Base-by-base conservation (phyloP, 2,113 vertebrate species). In the Dipodomys stephensi region DNA sequence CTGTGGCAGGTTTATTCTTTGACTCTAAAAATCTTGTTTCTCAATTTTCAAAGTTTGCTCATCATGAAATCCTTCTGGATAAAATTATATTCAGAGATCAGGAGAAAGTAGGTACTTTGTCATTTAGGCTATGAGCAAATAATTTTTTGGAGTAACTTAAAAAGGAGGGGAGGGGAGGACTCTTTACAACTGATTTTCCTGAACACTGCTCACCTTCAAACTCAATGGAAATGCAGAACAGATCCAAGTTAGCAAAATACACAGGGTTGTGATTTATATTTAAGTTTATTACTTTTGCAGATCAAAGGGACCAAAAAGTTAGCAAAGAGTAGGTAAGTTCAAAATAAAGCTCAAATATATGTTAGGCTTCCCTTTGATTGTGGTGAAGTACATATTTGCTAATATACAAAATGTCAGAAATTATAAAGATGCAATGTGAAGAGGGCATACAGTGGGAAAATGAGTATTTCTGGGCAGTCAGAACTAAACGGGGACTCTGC, bases 1-100 rank as follows among this genome's bases (percentile, higher is more conserved):
- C 46, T 93, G 57, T 35, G n/a, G 2, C 12, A 62, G 71, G 35
- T 74, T 73, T 82, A 60, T 27, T 67, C 57, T 67, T 65, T 84
- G 23, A 84, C 28, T 88, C 94, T 74, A 57, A 79, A 90, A 92
- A 86, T 49, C 27, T 89, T 76, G 46, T 92, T 93, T 95, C 71
- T 90, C 39, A 79, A 72, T 93, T 96, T 94, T 32, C 64, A n/a
- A 79, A 85, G 28, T 83, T 82, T 79, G 35, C 69, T 87, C 49
- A 39, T 88, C 30, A 23, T 73, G 39, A 44, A 72, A 83, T 83
- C 81, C 53, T 82, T 89, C 23, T 28, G 27, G 39, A 79, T 82
- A 81, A 39, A 74, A 84, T 73, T 81, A 35, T 28, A 74, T 72
- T 28, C 35, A 71, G 46, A 30, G 91, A 78, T 57, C 28, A 16